Base-by-base conservation (phyloP, 2,113 vertebrate species). In the Callospermophilus lateralis region DNA sequence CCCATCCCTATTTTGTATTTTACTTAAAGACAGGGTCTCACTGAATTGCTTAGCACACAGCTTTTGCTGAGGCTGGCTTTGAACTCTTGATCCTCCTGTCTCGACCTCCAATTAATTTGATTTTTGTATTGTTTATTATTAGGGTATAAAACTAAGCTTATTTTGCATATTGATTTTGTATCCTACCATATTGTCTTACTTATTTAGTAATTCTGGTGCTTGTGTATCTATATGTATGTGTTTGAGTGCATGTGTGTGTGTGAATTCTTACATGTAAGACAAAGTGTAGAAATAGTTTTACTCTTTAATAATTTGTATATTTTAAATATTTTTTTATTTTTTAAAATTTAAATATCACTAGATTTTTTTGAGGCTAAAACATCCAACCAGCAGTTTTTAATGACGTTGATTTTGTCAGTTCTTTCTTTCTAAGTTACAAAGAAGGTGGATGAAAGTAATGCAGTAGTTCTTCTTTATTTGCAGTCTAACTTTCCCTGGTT, bases 81-180 rank as follows among this genome's bases (percentile, higher is more conserved):
- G 48, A 51, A 51, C 12, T 51, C 12, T 12, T 13, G 48, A 51
- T 51, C 48, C 48, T 51, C 48, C 48, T 51, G 48, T 13, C 48
- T 51, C 48, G 13, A 13, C 48, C 48, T 51, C 12, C 48, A 51
- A 11, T 51, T 13, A 51, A 51, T 58, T 77, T 68, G 13, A 30
- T 53, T 53, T 95, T 90, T 72, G 15, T 11, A 70, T 89, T 78
- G 7, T 72, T 92, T 67, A 74, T 81, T 95, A 37, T 28, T 84
- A 67, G 3, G 58, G 12, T 53, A 32, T 39, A 83, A 73, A 81
- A 58, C 42, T 45, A 1, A n/a, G 28, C 20, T 96, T 16, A 26
- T 28, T 86, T 95, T 89, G 8, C 12, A 58, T 80, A 32, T 78
- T 79, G 45, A 61, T 34, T 1, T 78, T 92, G 2, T 55, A 20